Evolutionary conservation across 2,797 vertebrate genomes (phyloP).

Genomic region (Jordanella pulchra): DNA sequence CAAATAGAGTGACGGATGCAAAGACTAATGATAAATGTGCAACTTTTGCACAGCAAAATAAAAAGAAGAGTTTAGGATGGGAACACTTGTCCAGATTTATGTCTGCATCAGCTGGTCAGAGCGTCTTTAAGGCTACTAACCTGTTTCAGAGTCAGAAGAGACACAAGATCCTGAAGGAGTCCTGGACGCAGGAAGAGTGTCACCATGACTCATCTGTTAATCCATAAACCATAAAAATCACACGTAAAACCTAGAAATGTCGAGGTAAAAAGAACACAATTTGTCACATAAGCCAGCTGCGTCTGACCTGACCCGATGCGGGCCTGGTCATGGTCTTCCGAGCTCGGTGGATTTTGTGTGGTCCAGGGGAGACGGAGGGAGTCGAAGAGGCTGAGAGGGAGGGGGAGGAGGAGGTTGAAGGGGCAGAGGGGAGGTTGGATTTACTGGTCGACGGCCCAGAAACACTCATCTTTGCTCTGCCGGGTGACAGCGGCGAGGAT

Average conservation of each 20-base stretch:
- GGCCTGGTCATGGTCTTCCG: conserved; percentile 92
- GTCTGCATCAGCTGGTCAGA: not conserved
- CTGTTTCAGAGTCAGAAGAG: conserved; percentile 57
- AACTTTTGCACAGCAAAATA: too few species aligned
- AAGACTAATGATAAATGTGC: too few species aligned
- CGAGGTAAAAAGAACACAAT: not conserved
- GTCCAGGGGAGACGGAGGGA: conserved; percentile 59
- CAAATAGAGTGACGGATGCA: too few species aligned
- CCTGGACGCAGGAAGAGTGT: conserved; percentile 43
- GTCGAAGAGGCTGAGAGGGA: conserved; percentile 58
- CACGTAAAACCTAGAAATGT: not conserved
- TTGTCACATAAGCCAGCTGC: not conserved
- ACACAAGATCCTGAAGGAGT: conserved; percentile 53
- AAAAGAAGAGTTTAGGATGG: too few species aligned
- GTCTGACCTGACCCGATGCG: conserved; percentile 80
- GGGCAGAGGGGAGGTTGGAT: conserved; percentile 48
- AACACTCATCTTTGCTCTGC: conserved; percentile 91
- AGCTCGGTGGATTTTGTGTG: conserved; percentile 87
- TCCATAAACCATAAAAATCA: conserved; percentile 13
- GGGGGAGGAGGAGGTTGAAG: conserved; percentile 57
- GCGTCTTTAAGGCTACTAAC: conserved; percentile 43
- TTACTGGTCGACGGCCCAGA: conserved; percentile 82
- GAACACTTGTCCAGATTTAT: too few species aligned
- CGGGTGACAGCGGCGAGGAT: conserved; percentile 68
- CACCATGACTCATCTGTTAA: conserved; percentile 60